phyloP scores from a whole-genome alignment of 2,888 invertebrate species.

The Ctenicera cuprea region DNA sequence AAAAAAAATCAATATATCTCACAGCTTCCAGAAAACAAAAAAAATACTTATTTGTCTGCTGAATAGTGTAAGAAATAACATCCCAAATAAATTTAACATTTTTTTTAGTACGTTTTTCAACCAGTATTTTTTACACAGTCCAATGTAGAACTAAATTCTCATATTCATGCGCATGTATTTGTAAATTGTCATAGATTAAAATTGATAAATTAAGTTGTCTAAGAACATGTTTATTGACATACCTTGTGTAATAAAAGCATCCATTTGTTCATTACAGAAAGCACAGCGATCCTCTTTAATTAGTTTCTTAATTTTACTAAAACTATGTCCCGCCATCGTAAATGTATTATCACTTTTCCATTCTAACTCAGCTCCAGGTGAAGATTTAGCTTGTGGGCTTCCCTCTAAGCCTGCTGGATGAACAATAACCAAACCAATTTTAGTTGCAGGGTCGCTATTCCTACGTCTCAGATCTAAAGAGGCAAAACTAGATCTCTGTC shows the following conservation, averaged over 20 bases:
- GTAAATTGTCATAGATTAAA: too few relatives aligned
- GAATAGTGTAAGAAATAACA: too few relatives aligned
- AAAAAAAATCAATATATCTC: too few relatives aligned
- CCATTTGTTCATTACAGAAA: conserved; percentile 87
- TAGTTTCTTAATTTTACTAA: conserved; percentile 85
- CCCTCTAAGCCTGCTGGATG: conserved; percentile 69
- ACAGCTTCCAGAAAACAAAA: too few relatives aligned
- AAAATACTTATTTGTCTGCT: too few relatives aligned
- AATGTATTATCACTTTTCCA: conserved; percentile 79
- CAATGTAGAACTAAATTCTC: too few relatives aligned
- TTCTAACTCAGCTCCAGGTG: conserved; percentile 77
- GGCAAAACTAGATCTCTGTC: conserved; percentile 69
- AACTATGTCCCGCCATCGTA: conserved; percentile 84
- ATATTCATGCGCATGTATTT: too few relatives aligned
- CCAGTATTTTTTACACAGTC: too few relatives aligned
- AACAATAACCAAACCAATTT: conserved; percentile 60
- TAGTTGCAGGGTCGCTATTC: conserved; percentile 84
- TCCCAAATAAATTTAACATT: too few relatives aligned
- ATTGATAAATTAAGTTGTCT: too few relatives aligned
- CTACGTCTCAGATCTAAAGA: conserved; percentile 78
- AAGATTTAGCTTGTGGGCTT: conserved; percentile 72
- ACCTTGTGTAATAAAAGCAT: conserved; percentile 85
- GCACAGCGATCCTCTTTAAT: conserved; percentile 89
- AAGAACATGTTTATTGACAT: too few relatives aligned
- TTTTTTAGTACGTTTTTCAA: too few relatives aligned